phyloP scores from a whole-genome alignment of 2,113 vertebrate species.

The Oreocharis arfaki region DNA sequence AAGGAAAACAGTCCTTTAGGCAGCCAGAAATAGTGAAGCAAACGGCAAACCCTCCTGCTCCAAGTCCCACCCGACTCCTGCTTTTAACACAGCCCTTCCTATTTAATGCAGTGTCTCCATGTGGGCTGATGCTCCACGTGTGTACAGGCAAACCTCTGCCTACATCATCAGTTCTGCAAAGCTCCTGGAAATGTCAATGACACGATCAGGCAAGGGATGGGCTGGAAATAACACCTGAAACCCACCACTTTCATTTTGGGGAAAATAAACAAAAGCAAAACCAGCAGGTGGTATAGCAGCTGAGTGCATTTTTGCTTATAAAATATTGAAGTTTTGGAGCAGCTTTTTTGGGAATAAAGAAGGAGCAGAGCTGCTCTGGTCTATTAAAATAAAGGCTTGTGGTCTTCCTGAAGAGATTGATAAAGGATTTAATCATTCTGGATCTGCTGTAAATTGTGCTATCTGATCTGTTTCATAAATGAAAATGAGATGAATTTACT shows the following conservation, averaged over 20 bases:
- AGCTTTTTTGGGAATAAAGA: neutral
- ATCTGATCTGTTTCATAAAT: neutral
- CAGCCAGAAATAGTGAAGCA: neutral
- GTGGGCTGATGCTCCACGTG: accelerated
- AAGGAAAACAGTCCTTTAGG: neutral
- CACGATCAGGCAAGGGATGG: neutral
- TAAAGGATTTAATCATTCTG: neutral
- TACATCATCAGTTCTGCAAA: neutral
- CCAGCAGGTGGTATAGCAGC: neutral
- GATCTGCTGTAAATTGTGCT: neutral
- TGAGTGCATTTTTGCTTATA: neutral
- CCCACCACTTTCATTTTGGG: neutral
- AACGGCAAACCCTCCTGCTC: neutral
- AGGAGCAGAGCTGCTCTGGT: neutral
- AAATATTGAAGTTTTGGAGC: neutral
- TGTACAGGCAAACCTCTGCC: neutral
- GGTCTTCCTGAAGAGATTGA: neutral
- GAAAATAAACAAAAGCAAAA: constrained; percentile 3
- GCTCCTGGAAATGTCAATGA: neutral
- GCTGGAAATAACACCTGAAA: neutral
- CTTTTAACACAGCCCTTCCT: neutral
- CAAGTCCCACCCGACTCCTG: neutral
- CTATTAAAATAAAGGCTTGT: neutral
- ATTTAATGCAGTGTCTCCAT: accelerated
- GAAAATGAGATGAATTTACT: neutral